phyloP scores from a whole-genome alignment of 2,888 invertebrate genomes.

The Synergus gifuensis region DNA sequence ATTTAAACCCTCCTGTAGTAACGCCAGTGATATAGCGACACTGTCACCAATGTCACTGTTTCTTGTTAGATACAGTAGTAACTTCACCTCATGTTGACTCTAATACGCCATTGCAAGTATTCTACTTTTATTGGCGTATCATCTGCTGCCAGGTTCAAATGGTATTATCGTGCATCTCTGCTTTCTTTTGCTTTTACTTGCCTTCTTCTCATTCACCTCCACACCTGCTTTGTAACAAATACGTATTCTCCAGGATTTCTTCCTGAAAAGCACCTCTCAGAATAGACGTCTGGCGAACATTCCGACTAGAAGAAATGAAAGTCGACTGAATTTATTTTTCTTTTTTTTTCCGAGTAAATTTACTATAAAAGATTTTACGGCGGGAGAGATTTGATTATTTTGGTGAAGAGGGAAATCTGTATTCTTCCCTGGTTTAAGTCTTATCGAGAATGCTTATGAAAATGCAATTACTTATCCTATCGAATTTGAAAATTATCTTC shows the following conservation, averaged over 20 bases:
- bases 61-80: slow-evolving; percentile 29
- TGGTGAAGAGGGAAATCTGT: background rate
- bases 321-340: slow-evolving; percentile 22
- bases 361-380: slow-evolving; percentile 28
- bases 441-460: too few relatives aligned
- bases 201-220: background rate
- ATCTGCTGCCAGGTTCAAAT: slow-evolving; percentile 45
- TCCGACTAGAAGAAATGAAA: slow-evolving; percentile 3
- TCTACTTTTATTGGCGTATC: slow-evolving; percentile 57
- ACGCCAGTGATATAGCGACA: slow-evolving; percentile 52
- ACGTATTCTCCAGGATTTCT: background rate
- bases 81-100: slow-evolving; percentile 39
- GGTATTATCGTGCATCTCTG: slow-evolving; percentile 20
- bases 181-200: background rate
- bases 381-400: slow-evolving; percentile 4
- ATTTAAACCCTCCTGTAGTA: slow-evolving; percentile 66
- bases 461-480: too few relatives aligned
- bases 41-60: slow-evolving; percentile 44
- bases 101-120: slow-evolving; percentile 43
- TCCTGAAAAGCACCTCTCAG: background rate
- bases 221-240: slow-evolving; percentile 14
- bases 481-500: too few relatives aligned
- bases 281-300: slow-evolving; percentile 6
- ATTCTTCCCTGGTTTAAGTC: too few relatives aligned
- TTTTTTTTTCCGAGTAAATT: background rate